Conservation (phyloP, 1,140 invertebrate genomes). For the Xylocopa sonorina region DNA sequence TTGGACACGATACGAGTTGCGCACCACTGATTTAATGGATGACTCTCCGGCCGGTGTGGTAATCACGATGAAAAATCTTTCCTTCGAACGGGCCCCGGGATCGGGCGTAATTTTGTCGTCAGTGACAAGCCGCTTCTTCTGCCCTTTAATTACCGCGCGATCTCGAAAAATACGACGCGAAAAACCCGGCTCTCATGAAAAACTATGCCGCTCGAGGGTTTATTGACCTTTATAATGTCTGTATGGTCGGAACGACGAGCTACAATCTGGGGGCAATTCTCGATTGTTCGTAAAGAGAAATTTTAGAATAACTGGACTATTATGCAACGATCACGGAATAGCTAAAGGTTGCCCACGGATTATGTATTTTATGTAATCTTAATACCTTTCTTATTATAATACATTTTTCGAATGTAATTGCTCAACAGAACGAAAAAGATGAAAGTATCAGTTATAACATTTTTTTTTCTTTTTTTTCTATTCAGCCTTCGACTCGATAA, state of each 20-base stretch:
- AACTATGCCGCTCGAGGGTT: not conserved
- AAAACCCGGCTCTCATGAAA: not conserved
- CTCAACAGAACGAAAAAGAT: too few species aligned
- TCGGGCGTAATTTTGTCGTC: conserved; percentile 16
- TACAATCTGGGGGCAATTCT: not conserved
- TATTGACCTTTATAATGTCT: not conserved
- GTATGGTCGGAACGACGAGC: not conserved
- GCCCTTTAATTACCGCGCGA: conserved; percentile 18
- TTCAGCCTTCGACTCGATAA: too few species aligned
- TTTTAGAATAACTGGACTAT: not conserved
- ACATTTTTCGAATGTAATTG: too few species aligned
- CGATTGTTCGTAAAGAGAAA: not conserved
- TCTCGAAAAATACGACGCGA: conserved; percentile 1
- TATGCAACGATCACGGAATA: not conserved
- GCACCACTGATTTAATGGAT: conserved; percentile 35
- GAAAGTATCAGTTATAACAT: too few species aligned
- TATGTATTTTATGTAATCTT: too few species aligned
- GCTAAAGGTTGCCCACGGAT: too few species aligned
- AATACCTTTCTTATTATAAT: too few species aligned
- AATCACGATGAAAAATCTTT: conserved; percentile 26
- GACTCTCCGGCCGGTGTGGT: conserved; percentile 10
- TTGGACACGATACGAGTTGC: conserved; percentile 9
- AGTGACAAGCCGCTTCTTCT: not conserved
- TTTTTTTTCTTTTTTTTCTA: too few species aligned
- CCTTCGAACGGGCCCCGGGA: not conserved